These are phyloP conservation scores for Gasteruption jaculator DNA, from an alignment of 2,888 invertebrate genomes.

Conservation along the genomic window DNA sequence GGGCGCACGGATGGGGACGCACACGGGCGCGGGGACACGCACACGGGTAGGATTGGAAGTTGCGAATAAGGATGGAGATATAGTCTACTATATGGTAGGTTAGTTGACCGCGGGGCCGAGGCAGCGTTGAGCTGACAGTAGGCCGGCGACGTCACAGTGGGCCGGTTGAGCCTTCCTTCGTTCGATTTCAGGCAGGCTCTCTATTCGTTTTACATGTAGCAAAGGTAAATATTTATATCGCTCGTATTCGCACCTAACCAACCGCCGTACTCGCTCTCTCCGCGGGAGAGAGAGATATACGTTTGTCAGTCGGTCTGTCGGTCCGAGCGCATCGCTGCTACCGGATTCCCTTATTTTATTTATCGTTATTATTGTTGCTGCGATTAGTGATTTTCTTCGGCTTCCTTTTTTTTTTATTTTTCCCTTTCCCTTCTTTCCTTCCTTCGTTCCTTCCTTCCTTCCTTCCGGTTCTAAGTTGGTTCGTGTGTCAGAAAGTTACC, in stretches of 20 bases:
- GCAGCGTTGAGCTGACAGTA: slow-evolving; percentile 54
- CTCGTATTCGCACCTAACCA: no score
- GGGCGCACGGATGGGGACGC: no score
- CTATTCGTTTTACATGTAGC: slow-evolving; percentile 52
- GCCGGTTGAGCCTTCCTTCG: slow-evolving; percentile 53
- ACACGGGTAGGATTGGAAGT: no score
- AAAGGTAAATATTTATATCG: slow-evolving; percentile 51
- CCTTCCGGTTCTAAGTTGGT: slow-evolving; percentile 12
- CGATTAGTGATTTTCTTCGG: no score
- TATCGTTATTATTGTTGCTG: no score
- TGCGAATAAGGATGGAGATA: no score
- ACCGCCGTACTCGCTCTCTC: no score
- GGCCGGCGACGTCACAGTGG: slow-evolving; percentile 57
- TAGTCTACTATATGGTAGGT: slow-evolving; percentile 48
- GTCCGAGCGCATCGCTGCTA: no score
- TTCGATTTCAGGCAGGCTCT: slow-evolving; percentile 50
- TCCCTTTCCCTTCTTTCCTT: slow-evolving; percentile 7
- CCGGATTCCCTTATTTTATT: no score
- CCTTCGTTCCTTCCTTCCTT: slow-evolving; percentile 1
- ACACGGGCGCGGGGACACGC: background rate
- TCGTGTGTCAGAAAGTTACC: slow-evolving; percentile 3
- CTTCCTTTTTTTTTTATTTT: slow-evolving; percentile 7
- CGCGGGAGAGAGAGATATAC: no score
- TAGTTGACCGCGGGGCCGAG: slow-evolving; percentile 53
- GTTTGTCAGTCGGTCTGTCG: no score